These are phyloP conservation scores for Erannis defoliaria DNA, from an alignment of 2,888 invertebrate genomes.

Conservation along the genomic window DNA sequence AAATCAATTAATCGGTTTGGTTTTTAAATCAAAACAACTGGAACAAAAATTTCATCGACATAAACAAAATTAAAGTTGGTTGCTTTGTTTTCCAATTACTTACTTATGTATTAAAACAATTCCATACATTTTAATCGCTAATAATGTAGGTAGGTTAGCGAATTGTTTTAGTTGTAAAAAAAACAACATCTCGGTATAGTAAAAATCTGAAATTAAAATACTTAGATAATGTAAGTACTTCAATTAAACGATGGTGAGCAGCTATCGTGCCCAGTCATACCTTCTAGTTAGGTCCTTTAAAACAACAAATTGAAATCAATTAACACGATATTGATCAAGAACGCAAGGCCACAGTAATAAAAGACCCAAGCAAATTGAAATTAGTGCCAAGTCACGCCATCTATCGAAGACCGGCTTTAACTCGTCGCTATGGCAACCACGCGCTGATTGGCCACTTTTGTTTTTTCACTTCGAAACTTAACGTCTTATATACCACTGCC, in stretches of 20 bases:
- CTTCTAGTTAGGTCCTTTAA: not conserved
- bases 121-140: no score
- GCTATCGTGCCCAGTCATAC: not conserved
- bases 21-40: no score
- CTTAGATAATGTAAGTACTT: no score
- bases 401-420: constrained; percentile 61
- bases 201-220: not conserved
- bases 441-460: constrained; percentile 81
- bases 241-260: not conserved
- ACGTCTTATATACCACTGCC: constrained; percentile 58
- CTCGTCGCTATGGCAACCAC: constrained; percentile 77
- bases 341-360: not conserved
- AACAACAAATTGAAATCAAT: constrained; percentile 6
- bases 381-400: constrained; percentile 63
- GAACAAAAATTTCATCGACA: no score
- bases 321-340: constrained; percentile 1
- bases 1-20: no score
- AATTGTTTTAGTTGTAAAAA: no score
- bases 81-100: no score
- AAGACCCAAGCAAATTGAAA: constrained; percentile 24
- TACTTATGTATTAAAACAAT: no score
- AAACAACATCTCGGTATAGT: no score
- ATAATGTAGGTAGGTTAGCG: no score
- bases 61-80: no score
- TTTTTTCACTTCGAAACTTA: constrained; percentile 49